phyloP scores from a whole-genome alignment of 2,113 vertebrate genomes.

The Pomatostomus ruficeps region DNA sequence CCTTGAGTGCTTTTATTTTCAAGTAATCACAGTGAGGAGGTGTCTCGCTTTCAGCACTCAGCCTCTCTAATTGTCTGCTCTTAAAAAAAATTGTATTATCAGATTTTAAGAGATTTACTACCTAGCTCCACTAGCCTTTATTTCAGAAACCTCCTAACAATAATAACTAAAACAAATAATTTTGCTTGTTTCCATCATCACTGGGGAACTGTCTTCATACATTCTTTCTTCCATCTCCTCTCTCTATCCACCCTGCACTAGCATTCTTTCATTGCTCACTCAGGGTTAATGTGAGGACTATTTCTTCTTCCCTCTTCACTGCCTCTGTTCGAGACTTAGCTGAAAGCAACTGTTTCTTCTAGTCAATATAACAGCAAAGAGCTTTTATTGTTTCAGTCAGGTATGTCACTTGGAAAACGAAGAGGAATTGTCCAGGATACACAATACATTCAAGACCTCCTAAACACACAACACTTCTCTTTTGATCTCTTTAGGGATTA shows the following conservation, averaged over 20 bases:
- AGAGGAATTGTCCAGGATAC: neutral
- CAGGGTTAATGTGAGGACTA: neutral
- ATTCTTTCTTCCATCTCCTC: neutral
- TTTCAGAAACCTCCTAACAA: neutral
- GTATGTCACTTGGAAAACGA: neutral
- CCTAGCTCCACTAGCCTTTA: neutral
- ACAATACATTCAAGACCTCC: neutral
- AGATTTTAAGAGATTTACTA: neutral
- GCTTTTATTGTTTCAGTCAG: neutral
- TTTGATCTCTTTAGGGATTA: neutral
- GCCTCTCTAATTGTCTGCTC: neutral
- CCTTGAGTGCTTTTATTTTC: neutral
- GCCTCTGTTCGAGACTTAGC: neutral
- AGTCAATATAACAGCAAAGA: neutral
- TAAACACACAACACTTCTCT: neutral
- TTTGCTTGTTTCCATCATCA: neutral
- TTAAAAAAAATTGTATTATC: neutral
- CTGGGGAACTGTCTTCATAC: neutral
- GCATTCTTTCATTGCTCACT: neutral
- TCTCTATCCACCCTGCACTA: neutral
- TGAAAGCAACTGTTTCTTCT: neutral
- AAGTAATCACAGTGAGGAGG: neutral
- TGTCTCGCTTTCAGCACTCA: neutral
- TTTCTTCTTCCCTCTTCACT: neutral
- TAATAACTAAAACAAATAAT: neutral